A percentile compares a stretch with the other conserved stretches of the same genome.
Evolutionary conservation across 1,140 invertebrate genomes (phyloP).

Genomic region (Drosophila triauraria): DNA sequence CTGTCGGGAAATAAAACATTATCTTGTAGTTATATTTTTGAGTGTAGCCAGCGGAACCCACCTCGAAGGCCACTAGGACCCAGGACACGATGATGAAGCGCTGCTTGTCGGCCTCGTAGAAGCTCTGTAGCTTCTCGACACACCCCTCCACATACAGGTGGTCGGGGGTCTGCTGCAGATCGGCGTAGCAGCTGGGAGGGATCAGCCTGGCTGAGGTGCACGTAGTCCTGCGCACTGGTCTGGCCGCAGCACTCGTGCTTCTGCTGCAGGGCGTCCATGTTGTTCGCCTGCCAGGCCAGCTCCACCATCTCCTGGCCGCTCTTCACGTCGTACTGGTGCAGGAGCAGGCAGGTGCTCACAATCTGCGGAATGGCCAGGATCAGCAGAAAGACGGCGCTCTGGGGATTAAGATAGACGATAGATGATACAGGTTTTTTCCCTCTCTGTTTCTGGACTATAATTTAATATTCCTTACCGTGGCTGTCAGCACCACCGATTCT

Average conservation of each 20-base stretch:
- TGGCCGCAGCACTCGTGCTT: conserved; percentile 75
- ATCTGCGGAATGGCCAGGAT: conserved; percentile 70
- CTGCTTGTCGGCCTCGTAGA: conserved; percentile 66
- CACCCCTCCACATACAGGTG: conserved; percentile 66
- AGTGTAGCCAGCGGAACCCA: conserved; percentile 13
- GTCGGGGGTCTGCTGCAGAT: conserved; percentile 51
- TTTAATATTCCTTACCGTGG: conserved; percentile 42
- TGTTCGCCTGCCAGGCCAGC: conserved; percentile 73
- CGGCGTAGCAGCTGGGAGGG: conserved; percentile 71
- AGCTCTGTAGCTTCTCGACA: conserved; percentile 67
- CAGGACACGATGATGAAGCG: conserved; percentile 70
- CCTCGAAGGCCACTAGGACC: conserved; percentile 72
- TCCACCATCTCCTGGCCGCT: conserved; percentile 65
- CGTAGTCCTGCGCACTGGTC: conserved; percentile 73
- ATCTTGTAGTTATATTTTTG: not conserved
- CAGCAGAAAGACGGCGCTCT: conserved; percentile 75
- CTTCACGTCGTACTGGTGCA: conserved; percentile 54
- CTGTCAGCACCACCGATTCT: conserved; percentile 70
- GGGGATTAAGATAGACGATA: too few species aligned
- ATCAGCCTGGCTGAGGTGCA: conserved; percentile 60
- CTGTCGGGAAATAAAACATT: conserved; percentile 40
- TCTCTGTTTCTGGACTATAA: not conserved
- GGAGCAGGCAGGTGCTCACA: conserved; percentile 49
- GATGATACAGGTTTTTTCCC: too few species aligned
- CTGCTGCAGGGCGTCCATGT: conserved; percentile 73